Evolutionary conservation across 2,888 invertebrate species (phyloP), one percentile per base, ranked within the genome.

Genomic region (Liposcelis brunnea): DNA sequence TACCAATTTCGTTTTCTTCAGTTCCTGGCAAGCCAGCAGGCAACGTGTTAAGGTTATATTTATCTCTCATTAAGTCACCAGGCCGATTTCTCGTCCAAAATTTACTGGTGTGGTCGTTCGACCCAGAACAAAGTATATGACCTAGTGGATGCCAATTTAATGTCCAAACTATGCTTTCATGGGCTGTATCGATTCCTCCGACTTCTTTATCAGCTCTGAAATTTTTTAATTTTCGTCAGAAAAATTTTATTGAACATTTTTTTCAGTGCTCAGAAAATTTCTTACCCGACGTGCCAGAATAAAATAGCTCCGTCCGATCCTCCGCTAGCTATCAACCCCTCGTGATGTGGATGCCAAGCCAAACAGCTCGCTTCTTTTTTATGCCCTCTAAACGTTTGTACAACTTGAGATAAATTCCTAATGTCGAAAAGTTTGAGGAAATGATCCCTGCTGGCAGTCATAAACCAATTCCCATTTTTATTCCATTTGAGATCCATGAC

Each of bases 401-500:
- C 73, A 65, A 98, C 98, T 58, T 86, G 84, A 49, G 83, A 83
- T 56, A 99, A 71, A 68, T 97, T 95, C 49, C 98, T 75, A 54
- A 99, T 78, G 64, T 99, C 98, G 68, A 98, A 99, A 47, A 99
- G 65, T 64, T 99, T 99, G 36, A 98, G 72, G 51, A 98, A 71
- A 66, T 97, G 97, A 66, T 98, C 97, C 51, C 97, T 70, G 2
- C 95, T 95, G 1, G 95, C 95, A n/a, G 95, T 95, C 45, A 97
- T 80, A 44, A 99, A 68, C 98, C 98, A 98, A 63, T 98, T 97
- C 2, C 98, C 98, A 70, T 99, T 99, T 44, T 82, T 80, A 66
- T 99, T 99, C 97, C 98, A 99, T 64, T 93, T 89, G 19, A 97
- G 74, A 62, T 97, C 94, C 94, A 97, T 97, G 11, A 98, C 98